phyloP scores from a whole-genome alignment of 2,888 invertebrate species.

The Rutpela maculata region DNA sequence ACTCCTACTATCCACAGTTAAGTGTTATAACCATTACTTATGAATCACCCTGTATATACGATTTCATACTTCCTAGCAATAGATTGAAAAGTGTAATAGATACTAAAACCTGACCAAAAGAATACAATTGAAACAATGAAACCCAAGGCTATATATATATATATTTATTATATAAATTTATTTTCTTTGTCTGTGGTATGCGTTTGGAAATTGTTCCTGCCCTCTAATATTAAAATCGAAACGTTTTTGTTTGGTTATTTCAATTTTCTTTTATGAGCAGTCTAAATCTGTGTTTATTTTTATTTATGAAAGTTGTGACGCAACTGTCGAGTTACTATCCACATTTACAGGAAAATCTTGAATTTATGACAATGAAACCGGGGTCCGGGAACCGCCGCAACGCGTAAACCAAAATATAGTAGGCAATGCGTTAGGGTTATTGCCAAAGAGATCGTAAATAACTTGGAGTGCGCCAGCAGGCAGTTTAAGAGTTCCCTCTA shows the following conservation, averaged over 20 bases:
- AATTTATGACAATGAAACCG: slow-evolving; percentile 51
- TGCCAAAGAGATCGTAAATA: slow-evolving; percentile 52
- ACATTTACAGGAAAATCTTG: slow-evolving; percentile 45
- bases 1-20: no score
- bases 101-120: background rate
- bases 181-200: background rate
- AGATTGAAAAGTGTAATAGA: no score
- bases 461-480: slow-evolving; percentile 46
- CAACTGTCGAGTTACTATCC: slow-evolving; percentile 23
- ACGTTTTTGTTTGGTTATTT: slow-evolving; percentile 23
- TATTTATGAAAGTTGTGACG: slow-evolving; percentile 25
- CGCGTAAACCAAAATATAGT: slow-evolving; percentile 51
- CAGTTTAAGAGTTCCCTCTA: slow-evolving; percentile 37
- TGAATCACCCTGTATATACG: no score
- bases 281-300: slow-evolving; percentile 18
- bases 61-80: no score
- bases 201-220: background rate
- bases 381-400: slow-evolving; percentile 42
- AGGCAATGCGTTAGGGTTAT: slow-evolving; percentile 54
- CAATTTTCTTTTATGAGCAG: slow-evolving; percentile 19
- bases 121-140: background rate
- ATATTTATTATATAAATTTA: background rate
- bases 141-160: background rate
- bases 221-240: background rate
- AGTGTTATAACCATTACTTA: no score